Evolutionary conservation across 2,888 invertebrate genomes (phyloP).

Genomic region (Drosophila greeni): DNA sequence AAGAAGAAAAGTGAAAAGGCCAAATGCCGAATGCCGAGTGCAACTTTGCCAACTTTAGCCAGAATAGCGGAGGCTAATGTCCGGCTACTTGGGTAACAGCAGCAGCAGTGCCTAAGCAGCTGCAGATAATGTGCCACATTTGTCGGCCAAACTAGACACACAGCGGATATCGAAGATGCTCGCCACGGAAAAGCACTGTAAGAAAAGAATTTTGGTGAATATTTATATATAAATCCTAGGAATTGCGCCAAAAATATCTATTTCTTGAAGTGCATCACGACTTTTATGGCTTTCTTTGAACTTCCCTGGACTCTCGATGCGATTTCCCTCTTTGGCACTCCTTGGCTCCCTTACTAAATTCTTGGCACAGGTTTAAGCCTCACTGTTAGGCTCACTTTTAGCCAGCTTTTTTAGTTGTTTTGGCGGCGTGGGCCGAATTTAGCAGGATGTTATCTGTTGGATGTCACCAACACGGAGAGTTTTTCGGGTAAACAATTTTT

Average conservation of each 20-base stretch:
- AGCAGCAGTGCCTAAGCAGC: slow-evolving; percentile 23
- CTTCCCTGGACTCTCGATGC: slow-evolving; percentile 3
- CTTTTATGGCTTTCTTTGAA: slow-evolving; percentile 39
- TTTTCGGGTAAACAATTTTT: slow-evolving; percentile 46
- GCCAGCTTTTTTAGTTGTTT: slow-evolving; percentile 1
- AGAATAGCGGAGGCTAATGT: slow-evolving; percentile 14
- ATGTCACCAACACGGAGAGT: slow-evolving; percentile 51
- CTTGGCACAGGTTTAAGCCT: slow-evolving; percentile 27
- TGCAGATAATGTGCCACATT: slow-evolving; percentile 51
- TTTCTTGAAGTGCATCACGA: slow-evolving; percentile 25
- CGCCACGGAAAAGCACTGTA: slow-evolving; percentile 18
- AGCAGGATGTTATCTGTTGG: slow-evolving; percentile 57
- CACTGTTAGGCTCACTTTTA: background rate
- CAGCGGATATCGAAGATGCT: slow-evolving; percentile 44
- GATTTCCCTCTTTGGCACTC: slow-evolving; percentile 27
- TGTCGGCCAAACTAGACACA: slow-evolving; percentile 36
- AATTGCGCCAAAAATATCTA: background rate
- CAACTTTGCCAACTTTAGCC: slow-evolving; percentile 1
- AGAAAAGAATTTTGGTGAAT: background rate
- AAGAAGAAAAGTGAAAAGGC: slow-evolving; percentile 40
- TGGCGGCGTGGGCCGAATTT: slow-evolving; percentile 36
- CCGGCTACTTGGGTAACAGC: slow-evolving; percentile 8
- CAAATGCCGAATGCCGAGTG: slow-evolving; percentile 4
- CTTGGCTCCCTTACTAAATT: slow-evolving; percentile 23
- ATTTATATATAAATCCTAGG: too few species aligned